Evolutionary conservation across 2,888 invertebrate species (phyloP), one percentile per base, ranked within the genome.

Genomic region (Eupithecia vulgata): DNA sequence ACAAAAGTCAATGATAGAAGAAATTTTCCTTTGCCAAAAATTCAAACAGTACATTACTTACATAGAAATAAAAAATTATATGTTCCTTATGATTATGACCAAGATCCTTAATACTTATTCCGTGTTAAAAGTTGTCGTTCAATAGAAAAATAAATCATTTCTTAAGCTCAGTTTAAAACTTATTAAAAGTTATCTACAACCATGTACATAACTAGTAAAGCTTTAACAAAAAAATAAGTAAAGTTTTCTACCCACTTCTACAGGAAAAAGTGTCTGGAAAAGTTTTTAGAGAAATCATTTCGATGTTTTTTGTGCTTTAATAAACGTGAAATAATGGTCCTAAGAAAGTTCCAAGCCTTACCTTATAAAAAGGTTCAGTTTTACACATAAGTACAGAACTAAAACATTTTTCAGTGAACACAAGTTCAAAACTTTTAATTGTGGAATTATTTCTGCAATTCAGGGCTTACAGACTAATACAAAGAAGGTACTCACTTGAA

Each of bases 401-500:
- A 77, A 81, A 80, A 81, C 81, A 79, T 79, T 72, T 78, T 74
- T 82, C 77, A 80, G 75, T 67, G 75, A 83, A 81, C 76, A 81
- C 76, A 85, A 85, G 81, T 87, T 59, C 74, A 82, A 82, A 71
- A 61, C 64, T 78, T 81, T 78, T 79, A 79, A 83, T 77, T 80
- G 75, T 70, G 76, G 81, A 83, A 81, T 75, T 40, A 40, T 73
- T 66, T 34, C 57, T 72, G 64, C 37, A 34, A 52, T 57, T 62
- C 17, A 62, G 40, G 67, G 65, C 71, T 77, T 71, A 67, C 12
- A 75, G 48, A 68, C 48, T 40, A 67, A 30, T 34, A 70, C 30
- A 40, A 17, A 75, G 21, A 40, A 67, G 61, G 77, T 78, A 79
- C 94, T 92, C 84, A 94, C 94, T 93, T 94, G 94, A 85, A 94